Evolutionary conservation across 2,797 vertebrate genomes (phyloP).

Genomic region (Prunella strophiata): DNA sequence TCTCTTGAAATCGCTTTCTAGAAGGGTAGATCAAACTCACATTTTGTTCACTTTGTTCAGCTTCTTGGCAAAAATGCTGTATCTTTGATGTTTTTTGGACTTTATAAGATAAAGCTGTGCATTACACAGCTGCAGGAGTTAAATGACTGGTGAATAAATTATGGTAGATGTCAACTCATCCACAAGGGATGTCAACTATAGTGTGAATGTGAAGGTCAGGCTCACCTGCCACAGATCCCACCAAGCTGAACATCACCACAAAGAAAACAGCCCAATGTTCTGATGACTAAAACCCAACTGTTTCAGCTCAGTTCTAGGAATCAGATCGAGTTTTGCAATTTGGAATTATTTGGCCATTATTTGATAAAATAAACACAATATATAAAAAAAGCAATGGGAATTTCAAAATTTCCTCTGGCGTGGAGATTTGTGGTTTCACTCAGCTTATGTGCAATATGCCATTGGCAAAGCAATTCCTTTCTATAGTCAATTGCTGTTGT

Average conservation of each 20-base stretch:
- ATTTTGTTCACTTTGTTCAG: not conserved
- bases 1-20: not conserved
- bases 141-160: not conserved
- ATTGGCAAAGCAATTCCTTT: slow-evolving; percentile 44
- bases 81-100: not conserved
- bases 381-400: slow-evolving; percentile 10
- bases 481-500: not conserved
- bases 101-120: not conserved
- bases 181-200: not conserved
- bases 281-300: not conserved
- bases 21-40: not conserved
- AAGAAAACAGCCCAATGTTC: not conserved
- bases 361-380: not conserved
- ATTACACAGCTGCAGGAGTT: not conserved
- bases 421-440: not conserved
- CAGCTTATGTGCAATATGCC: slow-evolving; percentile 1
- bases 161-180: not conserved
- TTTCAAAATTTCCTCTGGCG: slow-evolving; percentile 28
- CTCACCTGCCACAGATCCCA: not conserved
- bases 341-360: slow-evolving; percentile 12
- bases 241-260: not conserved
- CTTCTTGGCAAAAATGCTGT: not conserved
- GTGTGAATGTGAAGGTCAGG: not conserved
- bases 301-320: not conserved
- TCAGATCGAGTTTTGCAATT: not conserved